These are phyloP conservation scores for Hypsibius dujardini DNA, from an alignment of 1,140 invertebrate genomes.

Conservation along the genomic window DNA sequence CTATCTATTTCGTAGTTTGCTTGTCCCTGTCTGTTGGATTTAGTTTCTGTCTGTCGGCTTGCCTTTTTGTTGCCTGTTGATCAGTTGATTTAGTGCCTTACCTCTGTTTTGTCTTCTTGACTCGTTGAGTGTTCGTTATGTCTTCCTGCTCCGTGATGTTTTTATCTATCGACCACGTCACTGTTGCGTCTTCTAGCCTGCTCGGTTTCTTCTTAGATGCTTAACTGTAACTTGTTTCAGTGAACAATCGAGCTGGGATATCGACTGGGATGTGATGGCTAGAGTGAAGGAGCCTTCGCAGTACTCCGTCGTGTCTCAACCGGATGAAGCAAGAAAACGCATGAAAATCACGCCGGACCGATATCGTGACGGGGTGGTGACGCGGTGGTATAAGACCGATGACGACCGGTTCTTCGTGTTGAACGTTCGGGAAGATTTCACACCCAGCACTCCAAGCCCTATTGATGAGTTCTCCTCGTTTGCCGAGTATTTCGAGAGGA, in stretches of 20 bases:
- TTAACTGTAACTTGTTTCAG: too few relatives aligned
- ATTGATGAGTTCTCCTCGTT: slow-evolving; percentile 31
- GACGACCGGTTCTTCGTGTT: not conserved
- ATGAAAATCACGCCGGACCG: not conserved
- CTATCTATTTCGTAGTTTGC: too few relatives aligned
- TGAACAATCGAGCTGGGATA: not conserved
- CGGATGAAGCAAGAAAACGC: not conserved
- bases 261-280: slow-evolving; percentile 9
- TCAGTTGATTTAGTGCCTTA: too few relatives aligned
- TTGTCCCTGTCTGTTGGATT: too few relatives aligned
- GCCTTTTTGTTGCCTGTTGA: too few relatives aligned
- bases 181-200: too few relatives aligned
- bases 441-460: slow-evolving; percentile 23
- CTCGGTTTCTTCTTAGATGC: too few relatives aligned
- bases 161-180: too few relatives aligned
- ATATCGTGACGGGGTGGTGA: not conserved
- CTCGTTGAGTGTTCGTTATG: too few relatives aligned
- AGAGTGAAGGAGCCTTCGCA: not conserved
- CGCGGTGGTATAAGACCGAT: slow-evolving; percentile 1
- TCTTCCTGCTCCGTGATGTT: too few relatives aligned
- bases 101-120: too few relatives aligned
- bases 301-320: not conserved
- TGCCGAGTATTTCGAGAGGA: slow-evolving; percentile 32
- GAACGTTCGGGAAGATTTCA: slow-evolving; percentile 26
- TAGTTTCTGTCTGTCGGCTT: too few relatives aligned